A percentile compares a stretch with the other conserved stretches of the same genome.
These are phyloP conservation scores for Punctoribates punctum DNA, from an alignment of 2,888 invertebrate species.

Conservation along the genomic window DNA sequence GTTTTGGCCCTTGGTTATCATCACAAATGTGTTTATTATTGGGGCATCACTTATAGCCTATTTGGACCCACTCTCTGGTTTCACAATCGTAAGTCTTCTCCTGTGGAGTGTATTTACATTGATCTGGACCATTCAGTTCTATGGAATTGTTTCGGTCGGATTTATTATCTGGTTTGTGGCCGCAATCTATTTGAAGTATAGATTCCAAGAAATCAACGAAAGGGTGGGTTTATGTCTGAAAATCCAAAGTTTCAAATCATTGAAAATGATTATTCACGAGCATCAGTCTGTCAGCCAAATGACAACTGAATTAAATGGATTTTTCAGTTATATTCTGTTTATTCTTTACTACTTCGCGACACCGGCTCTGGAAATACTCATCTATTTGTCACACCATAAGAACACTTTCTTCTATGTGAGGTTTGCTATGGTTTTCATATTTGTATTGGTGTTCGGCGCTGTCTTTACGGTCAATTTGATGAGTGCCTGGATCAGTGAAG, in stretches of 20 bases:
- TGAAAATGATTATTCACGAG: neutral
- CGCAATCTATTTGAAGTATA: neutral
- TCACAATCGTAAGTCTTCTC: neutral
- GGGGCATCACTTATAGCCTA: neutral
- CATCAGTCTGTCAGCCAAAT: neutral
- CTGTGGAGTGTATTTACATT: neutral
- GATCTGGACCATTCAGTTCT: neutral
- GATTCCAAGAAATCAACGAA: constrained; percentile 1
- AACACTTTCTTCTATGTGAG: neutral
- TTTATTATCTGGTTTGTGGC: neutral
- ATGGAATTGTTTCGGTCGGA: neutral
- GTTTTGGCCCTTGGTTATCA: neutral
- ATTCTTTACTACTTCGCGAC: neutral
- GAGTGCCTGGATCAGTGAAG: neutral
- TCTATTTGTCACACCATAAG: neutral
- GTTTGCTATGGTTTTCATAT: neutral
- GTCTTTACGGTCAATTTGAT: neutral
- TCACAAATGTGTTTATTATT: neutral
- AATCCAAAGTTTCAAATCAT: neutral
- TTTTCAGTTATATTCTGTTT: neutral
- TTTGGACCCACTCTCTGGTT: neutral
- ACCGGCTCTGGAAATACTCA: neutral
- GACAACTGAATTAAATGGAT: neutral
- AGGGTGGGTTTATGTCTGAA: neutral
- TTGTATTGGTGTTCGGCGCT: neutral